Evolutionary conservation across 1,140 invertebrate genomes (phyloP), one percentile per base, ranked within the genome.

Genomic region (Drosophila mayri): DNA sequence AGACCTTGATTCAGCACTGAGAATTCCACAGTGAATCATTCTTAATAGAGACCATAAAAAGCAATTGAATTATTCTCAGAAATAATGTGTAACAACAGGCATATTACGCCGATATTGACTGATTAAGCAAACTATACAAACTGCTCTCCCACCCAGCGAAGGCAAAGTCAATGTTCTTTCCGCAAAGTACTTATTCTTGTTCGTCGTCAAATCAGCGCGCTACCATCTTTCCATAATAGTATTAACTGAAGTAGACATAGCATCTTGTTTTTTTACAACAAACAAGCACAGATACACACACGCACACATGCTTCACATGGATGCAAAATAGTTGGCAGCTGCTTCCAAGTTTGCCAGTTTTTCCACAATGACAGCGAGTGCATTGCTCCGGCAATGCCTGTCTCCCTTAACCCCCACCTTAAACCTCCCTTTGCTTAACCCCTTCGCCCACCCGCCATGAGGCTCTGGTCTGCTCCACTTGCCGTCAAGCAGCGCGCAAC

Each of bases 301-400:
- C 16, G 20, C 28, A 35, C 32, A 35, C n/a, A 52, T n/a, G 1
- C 5, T 68, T 81, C 76, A 76, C 81, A 71, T 68, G 66, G 66
- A 88, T 86, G 83, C 83, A 86, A 86, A 86, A 84, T 88, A 87
- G 83, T 83, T 87, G 84, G 84, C 83, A 80, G 83, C 80, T 87
- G 84, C 59, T 49, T 66, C 8, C 66, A 71, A 64, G 66, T 67
- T 75, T 82, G 80, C 79, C 28, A 62, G 57, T 64, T 64, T 64
- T 64, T 64, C 38, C 63, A 67, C 76, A 83, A 74, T 73, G 71
- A 78, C 78, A 76, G 67, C 67, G 77, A 65, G 68, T 78, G 64
- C 64, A 72, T 60, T 68, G 50, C 64, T 67, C 62, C 60, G 50
- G 52, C 67, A 16, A 18, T 22, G 16, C 14, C 49, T 12, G 9